These are phyloP conservation scores for Nyctibius bracteatus DNA, from an alignment of 2,113 vertebrate genomes.

Conservation along the genomic window DNA sequence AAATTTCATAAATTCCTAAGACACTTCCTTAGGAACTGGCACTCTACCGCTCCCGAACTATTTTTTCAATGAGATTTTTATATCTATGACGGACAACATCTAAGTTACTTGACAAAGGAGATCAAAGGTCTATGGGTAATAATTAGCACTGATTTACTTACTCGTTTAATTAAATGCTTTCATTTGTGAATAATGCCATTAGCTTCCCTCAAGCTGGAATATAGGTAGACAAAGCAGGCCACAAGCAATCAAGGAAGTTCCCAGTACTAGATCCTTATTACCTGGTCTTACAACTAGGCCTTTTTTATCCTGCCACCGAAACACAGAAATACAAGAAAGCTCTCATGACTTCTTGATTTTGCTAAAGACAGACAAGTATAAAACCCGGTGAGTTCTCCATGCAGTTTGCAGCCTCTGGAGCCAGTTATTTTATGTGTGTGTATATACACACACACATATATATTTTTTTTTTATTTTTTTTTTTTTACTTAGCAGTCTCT, in stretches of 20 bases:
- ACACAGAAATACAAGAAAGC: not conserved
- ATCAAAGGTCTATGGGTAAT: not conserved
- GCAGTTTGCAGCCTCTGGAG: not conserved
- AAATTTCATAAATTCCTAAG: not conserved
- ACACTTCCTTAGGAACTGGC: not conserved
- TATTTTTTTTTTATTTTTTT: not conserved
- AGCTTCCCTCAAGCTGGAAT: not conserved
- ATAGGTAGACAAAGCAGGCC: not conserved
- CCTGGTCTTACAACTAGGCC: not conserved
- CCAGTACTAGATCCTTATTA: not conserved
- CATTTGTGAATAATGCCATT: not conserved
- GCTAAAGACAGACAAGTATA: not conserved
- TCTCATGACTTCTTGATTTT: not conserved
- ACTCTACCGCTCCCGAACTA: not conserved
- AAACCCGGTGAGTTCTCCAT: not conserved
- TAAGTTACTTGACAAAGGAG: not conserved
- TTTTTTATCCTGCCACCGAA: not conserved
- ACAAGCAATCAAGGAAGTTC: not conserved
- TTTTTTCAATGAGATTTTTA: not conserved
- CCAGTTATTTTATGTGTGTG: not conserved
- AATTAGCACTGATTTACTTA: not conserved
- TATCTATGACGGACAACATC: not conserved
- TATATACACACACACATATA: fast-evolving
- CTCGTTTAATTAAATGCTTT: not conserved
- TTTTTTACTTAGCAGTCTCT: not conserved